Evolutionary conservation across 2,797 vertebrate species (phyloP), one percentile per base, ranked within the genome.

Genomic region (Toxotes lorentzi): DNA sequence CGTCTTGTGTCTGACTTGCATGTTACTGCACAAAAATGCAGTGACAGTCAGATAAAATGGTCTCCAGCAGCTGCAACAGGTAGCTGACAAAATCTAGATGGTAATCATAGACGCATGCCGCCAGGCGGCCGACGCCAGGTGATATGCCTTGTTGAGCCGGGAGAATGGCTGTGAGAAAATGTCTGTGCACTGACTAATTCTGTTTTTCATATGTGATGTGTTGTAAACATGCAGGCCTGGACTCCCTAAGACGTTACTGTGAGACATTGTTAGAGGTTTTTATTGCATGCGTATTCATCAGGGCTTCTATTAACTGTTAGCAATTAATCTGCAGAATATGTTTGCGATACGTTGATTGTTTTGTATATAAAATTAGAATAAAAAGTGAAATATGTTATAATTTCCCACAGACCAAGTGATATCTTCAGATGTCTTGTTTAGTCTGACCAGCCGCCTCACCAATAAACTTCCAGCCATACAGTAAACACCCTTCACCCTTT

Each of bases 61-160:
- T 70, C 62, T 72, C 32, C 48, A 17, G 56, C 35, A 61, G 45
- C 47, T n/a, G 58, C 78, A 34, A 63, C 78, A 89, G 73, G 71
- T 86, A 41, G 45, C 69, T 66, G 73, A 82, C 76, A 84, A 73
- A 75, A 73, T 87, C 73, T 61, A 87, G 90, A 89, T 91, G 74
- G 27, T 85, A 79, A 90, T 90, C 78, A 0, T 21, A 14, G 8
- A 45, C 74, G 59, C 50, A 34, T 50, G n/a, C 53, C 5, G 3
- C 48, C 62, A 68, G 63, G 73, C 64, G 73, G 63, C 81, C 82
- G 82, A 86, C 13, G 68, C 74, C 69, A 61, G 43, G 60, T 43
- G 70, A 72, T 66, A 62, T 68, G 74, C 53, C 38, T 64, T 57
- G 56, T 81, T 86, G 75, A 77, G 58, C 45, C 40, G 5, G 62